Evolutionary conservation across 1,140 invertebrate genomes (phyloP).

Genomic region (Belonocnema kinseyi): DNA sequence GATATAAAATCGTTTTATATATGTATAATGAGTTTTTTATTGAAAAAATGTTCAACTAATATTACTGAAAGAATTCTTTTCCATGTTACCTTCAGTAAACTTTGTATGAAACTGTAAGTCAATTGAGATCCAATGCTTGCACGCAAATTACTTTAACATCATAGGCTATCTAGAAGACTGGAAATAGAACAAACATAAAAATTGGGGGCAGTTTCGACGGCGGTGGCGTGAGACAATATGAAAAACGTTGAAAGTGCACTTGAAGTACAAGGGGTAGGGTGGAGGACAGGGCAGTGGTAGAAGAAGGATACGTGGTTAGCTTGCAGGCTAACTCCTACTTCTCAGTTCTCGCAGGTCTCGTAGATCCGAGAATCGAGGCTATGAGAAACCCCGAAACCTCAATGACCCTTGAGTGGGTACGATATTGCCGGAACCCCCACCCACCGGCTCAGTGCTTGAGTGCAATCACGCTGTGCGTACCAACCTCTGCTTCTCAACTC

Average conservation of each 20-base stretch:
- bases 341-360: conserved; percentile 60
- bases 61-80: too few relatives aligned
- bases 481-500: conserved; percentile 57
- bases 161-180: not conserved
- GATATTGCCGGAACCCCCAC: conserved; percentile 71
- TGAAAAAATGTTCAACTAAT: too few relatives aligned
- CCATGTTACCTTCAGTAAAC: too few relatives aligned
- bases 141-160: not conserved
- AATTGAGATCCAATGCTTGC: not conserved
- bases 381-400: conserved; percentile 69
- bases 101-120: not conserved
- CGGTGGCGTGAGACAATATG: conserved; percentile 41
- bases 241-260: conserved; percentile 45
- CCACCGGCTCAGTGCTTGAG: conserved; percentile 66
- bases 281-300: conserved; percentile 42
- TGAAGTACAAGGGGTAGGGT: conserved; percentile 2
- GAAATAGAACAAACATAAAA: not conserved
- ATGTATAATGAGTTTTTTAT: too few relatives aligned
- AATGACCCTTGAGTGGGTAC: conserved; percentile 74
- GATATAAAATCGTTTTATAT: too few relatives aligned
- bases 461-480: conserved; percentile 69
- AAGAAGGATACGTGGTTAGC: conserved; percentile 60
- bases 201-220: not conserved
- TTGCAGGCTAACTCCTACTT: conserved; percentile 54
- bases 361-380: conserved; percentile 62